Base-by-base conservation (phyloP, 30 jellyfish, hydroid and myxozoan species). In the Aurelia sp. region DNA sequence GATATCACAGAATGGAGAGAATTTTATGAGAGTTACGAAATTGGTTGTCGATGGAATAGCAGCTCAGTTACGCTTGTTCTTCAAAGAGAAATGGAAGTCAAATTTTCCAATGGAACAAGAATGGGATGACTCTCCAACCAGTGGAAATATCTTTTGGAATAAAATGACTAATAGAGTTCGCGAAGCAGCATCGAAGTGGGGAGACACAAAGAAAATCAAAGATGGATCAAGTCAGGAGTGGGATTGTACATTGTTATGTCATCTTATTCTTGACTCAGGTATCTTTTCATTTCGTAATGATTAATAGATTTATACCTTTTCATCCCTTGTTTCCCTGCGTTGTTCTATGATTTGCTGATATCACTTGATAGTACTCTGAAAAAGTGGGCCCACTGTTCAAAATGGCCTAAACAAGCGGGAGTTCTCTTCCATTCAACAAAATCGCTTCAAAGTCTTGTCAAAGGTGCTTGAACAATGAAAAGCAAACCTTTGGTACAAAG, bases 91-190 rank as follows among this genome's bases (percentile, higher is more conserved):
- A 38, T 74, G 85, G 85, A 24, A 50, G 40, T 13, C 16, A 0
- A 64, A 64, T 55, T 38, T 13, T 13, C 40, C 33, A 18, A 64
- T 7, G 41, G 31, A 16, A 31, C 58, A 30, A 68, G 79, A 21
- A 17, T 74, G 85, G 85, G 65, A 38, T 44, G 85, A 74, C 60
- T 74, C 85, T 7, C 51, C 57, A 21, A 35, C 31, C 13, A 62
- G 60, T 74, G 85, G 85, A 16, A 59, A 74, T n/a, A 53, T 20
- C 38, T 31, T 74, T 13, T 53, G 31, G 55, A 38, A 15, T 0
- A 52, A 48, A 31, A 60, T 74, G 33, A 33, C 22, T 4, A 44
- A 44, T 44, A 8, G 55, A 44, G 21, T 59, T 44, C 44, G 22
- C 1, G 17, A 15, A 22, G 60, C 19, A 53, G 31, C 10, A 2